Conservation (phyloP, 2,888 invertebrate genomes). For the Xestia sexstrigata region DNA sequence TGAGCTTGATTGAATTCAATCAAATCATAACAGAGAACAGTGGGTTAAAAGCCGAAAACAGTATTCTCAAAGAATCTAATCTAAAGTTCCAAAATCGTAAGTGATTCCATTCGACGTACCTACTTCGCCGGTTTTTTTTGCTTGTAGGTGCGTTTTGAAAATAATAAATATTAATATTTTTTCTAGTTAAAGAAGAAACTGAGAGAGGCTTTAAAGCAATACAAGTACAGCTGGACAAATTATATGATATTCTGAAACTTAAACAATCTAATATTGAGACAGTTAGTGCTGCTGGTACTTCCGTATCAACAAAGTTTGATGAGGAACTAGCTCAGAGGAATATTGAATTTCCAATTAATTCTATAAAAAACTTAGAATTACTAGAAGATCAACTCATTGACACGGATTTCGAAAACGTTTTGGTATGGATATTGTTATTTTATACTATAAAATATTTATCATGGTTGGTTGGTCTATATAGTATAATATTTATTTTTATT, state of each 20-base stretch:
- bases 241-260: constrained; percentile 7
- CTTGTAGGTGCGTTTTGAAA: not conserved
- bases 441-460: too few relatives aligned
- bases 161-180: not conserved
- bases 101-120: constrained; percentile 5
- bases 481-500: too few relatives aligned
- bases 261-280: constrained; percentile 4
- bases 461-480: too few relatives aligned
- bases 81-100: constrained; percentile 34
- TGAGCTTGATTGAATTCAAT: constrained; percentile 39
- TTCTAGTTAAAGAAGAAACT: not conserved
- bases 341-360: constrained; percentile 26
- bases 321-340: constrained; percentile 27
- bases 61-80: constrained; percentile 35
- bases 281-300: not conserved
- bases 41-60: constrained; percentile 39
- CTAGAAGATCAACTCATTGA: constrained; percentile 52
- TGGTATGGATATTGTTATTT: not conserved
- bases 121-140: not conserved
- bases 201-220: not conserved
- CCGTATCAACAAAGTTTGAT: constrained; percentile 4
- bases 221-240: not conserved
- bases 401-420: constrained; percentile 16
- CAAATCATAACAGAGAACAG: constrained; percentile 39
- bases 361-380: constrained; percentile 22